phyloP scores from a whole-genome alignment of 2,888 invertebrate species.

The Allacma fusca region DNA sequence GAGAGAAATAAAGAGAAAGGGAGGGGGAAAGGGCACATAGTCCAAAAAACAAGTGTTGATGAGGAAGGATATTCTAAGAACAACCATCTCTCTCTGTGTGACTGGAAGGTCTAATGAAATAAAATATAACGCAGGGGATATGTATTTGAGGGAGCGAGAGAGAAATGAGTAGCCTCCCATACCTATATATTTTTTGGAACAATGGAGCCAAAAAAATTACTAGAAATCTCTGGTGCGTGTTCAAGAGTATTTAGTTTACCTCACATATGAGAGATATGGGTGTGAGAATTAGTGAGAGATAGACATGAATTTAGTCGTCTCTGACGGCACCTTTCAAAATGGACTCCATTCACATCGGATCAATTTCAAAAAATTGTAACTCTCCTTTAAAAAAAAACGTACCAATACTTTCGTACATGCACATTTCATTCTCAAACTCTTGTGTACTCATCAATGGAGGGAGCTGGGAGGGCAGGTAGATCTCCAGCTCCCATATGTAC shows the following conservation, averaged over 20 bases:
- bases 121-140: no score
- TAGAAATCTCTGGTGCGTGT: conserved; percentile 33
- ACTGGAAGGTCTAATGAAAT: not conserved
- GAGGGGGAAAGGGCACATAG: not conserved
- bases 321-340: conserved; percentile 22
- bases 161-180: no score
- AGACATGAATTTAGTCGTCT: conserved; percentile 13
- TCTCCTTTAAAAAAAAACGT: not conserved
- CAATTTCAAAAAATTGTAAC: not conserved
- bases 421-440: not conserved
- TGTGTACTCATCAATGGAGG: no score
- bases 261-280: conserved; percentile 2
- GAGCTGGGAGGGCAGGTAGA: no score
- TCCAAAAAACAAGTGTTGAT: not conserved
- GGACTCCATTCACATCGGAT: conserved; percentile 22
- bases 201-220: no score
- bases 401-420: not conserved
- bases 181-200: no score
- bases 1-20: not conserved
- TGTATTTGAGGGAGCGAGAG: no score
- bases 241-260: conserved; percentile 38
- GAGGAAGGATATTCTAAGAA: not conserved
- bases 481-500: no score
- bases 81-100: not conserved
- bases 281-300: not conserved